Evolutionary conservation across 2,888 invertebrate species (phyloP), one percentile per base, ranked within the genome.

Genomic region (Chymomyza caudatula): DNA sequence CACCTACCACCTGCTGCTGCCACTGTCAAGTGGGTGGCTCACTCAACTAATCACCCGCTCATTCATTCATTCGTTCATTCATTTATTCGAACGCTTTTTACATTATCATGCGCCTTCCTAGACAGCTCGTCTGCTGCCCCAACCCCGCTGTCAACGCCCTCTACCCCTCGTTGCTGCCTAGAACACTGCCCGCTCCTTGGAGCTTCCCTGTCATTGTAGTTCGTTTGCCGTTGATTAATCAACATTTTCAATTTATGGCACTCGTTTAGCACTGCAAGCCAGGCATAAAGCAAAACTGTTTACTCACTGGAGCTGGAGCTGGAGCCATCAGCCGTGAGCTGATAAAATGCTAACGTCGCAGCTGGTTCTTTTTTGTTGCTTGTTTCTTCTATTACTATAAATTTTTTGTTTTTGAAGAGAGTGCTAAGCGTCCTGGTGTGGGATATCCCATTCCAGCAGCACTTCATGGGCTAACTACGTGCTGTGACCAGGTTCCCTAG

Each of bases 241-340:
- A 85, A 79, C 85, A 72, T 79, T 85, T 79, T 82, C 79, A 85
- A 79, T 79, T 85, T 79, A 85, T 85, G 83, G 73, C 69, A 64
- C 60, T 69, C 73, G 72, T 54, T 73, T 71, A 61, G 57, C 58
- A 56, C 51, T 11, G 61, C 60, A 57, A 64, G 64, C 19, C 47
- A 19, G 69, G 44, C 76, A 69, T 74, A 78, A 82, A 71, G 79
- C 82, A 77, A 79, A 79, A 85, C 83, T 85, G 79, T 80, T 85
- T 82, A 77, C 79, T 83, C 80, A 85, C 80, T 80, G 83, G 69
- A 82, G 11, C 63, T 72, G 70, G 70, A 6, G 83, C 17, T 0
- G 11, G 29, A 37, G 83, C 76, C 66, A 6, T 19, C 6, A 47
- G 15, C 44, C 11, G 44, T 11, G 68, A 64, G 67, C 80, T 82